Evolutionary conservation across 2,797 vertebrate genomes (phyloP).

Genomic region (Neosalanx taihuensis): DNA sequence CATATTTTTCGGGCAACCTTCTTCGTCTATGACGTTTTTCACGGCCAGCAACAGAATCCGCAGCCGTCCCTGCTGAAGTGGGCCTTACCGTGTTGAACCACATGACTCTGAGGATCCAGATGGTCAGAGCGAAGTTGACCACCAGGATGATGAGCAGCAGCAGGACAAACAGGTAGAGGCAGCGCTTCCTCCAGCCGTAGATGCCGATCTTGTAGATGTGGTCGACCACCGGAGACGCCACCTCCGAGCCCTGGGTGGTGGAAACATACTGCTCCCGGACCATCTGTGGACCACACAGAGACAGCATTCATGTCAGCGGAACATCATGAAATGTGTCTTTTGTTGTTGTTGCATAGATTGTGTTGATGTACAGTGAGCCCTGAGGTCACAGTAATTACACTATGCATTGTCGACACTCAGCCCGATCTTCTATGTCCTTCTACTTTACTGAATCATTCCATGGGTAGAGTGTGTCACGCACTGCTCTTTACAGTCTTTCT

Average conservation of each 20-base stretch:
- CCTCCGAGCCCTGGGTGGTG: slow-evolving; percentile 76
- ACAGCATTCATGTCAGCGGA: background rate
- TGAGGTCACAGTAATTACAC: background rate
- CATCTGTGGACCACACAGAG: slow-evolving; percentile 76
- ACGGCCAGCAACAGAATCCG: background rate
- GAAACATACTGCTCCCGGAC: slow-evolving; percentile 87
- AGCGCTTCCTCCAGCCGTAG: slow-evolving; percentile 96
- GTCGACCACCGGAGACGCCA: slow-evolving; percentile 66
- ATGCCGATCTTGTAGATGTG: slow-evolving; percentile 89
- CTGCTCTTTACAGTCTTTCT: slow-evolving; percentile 27
- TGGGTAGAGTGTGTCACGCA: background rate
- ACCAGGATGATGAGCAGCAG: slow-evolving; percentile 87
- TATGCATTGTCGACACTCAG: too few relatives aligned
- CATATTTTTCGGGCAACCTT: too few relatives aligned
- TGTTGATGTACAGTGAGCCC: background rate
- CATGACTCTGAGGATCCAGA: slow-evolving; percentile 96
- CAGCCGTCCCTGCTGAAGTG: background rate
- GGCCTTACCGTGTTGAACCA: slow-evolving; percentile 89
- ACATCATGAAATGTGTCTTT: background rate
- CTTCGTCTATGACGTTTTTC: too few relatives aligned
- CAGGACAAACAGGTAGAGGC: slow-evolving; percentile 91
- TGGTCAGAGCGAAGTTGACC: slow-evolving; percentile 90
- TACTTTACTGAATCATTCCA: background rate
- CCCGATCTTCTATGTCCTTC: background rate
- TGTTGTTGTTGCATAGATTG: background rate